A percentile compares a stretch with the other conserved stretches of the same genome.
These are phyloP conservation scores for Hydrocynus forskahlii DNA, from an alignment of 2,797 vertebrate genomes.

Conservation along the genomic window DNA sequence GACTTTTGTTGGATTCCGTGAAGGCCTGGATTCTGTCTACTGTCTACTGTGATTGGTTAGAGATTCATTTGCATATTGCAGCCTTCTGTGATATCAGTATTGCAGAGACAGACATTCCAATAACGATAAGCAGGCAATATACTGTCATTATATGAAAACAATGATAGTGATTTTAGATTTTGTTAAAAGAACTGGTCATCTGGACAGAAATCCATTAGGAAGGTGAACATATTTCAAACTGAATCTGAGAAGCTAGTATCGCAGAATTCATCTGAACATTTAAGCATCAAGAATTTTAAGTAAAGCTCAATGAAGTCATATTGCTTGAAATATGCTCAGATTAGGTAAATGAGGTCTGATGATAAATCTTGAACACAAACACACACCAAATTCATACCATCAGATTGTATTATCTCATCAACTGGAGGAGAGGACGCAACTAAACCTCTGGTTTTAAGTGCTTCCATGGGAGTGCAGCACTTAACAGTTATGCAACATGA, in stretches of 20 bases:
- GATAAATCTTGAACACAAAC: neutral
- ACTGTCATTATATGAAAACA: too few relatives aligned
- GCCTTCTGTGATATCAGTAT: too few relatives aligned
- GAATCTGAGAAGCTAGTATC: constrained; percentile 5
- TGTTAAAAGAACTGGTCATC: neutral
- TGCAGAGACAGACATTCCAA: too few relatives aligned
- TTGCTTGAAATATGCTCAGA: neutral
- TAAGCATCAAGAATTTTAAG: constrained; percentile 8
- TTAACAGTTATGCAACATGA: constrained; percentile 45
- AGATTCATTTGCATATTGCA: too few relatives aligned
- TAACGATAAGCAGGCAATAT: too few relatives aligned
- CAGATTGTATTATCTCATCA: constrained; percentile 10
- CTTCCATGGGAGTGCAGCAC: constrained; percentile 24
- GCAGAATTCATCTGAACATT: neutral
- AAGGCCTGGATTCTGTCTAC: too few relatives aligned
- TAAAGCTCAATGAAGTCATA: constrained; percentile 8
- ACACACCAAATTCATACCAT: constrained; percentile 1
- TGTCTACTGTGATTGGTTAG: too few relatives aligned
- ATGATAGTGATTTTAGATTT: neutral
- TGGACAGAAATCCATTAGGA: neutral
- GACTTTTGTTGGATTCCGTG: too few relatives aligned
- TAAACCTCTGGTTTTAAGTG: constrained; percentile 28
- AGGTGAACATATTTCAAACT: constrained; percentile 3
- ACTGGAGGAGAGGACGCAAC: constrained; percentile 1
- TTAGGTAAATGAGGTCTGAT: constrained; percentile 36